phyloP scores from a whole-genome alignment of 2,113 vertebrate genomes.

The Tachycineta bicolor region DNA sequence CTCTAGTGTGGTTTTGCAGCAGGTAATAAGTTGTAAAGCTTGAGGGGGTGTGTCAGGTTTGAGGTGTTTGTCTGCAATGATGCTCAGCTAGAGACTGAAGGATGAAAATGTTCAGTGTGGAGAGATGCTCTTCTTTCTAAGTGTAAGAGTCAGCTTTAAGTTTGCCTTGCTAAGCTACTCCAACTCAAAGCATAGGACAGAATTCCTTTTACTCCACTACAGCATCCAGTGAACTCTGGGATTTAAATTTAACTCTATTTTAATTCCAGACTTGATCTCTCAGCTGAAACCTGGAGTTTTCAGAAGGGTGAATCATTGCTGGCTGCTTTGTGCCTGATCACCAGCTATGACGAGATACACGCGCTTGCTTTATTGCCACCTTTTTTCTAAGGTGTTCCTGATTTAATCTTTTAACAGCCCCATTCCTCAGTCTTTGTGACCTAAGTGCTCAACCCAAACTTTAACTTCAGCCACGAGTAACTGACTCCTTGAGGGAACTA shows the following conservation, averaged over 20 bases:
- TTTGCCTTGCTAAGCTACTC: not conserved
- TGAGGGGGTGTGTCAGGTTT: not conserved
- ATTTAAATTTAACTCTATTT: not conserved
- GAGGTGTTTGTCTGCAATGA: slow-evolving; percentile 13
- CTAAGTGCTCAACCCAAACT: not conserved
- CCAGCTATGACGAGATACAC: not conserved
- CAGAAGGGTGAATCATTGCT: not conserved
- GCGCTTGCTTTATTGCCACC: not conserved
- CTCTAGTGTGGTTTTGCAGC: not conserved
- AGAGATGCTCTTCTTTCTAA: not conserved
- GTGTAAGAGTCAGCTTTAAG: not conserved
- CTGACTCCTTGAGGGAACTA: not conserved
- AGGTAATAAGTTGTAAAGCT: not conserved
- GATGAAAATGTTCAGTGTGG: slow-evolving; percentile 16
- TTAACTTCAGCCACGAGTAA: not conserved
- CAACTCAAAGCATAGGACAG: not conserved
- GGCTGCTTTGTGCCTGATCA: not conserved
- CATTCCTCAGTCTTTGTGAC: not conserved
- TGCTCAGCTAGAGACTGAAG: not conserved
- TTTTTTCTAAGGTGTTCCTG: not conserved
- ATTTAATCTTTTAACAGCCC: not conserved
- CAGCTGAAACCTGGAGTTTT: not conserved
- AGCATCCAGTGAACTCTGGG: not conserved
- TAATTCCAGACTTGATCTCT: not conserved
- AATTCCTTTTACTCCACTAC: not conserved